phyloP scores from a whole-genome alignment of 2,888 invertebrate species.

The Ischnura elegans region DNA sequence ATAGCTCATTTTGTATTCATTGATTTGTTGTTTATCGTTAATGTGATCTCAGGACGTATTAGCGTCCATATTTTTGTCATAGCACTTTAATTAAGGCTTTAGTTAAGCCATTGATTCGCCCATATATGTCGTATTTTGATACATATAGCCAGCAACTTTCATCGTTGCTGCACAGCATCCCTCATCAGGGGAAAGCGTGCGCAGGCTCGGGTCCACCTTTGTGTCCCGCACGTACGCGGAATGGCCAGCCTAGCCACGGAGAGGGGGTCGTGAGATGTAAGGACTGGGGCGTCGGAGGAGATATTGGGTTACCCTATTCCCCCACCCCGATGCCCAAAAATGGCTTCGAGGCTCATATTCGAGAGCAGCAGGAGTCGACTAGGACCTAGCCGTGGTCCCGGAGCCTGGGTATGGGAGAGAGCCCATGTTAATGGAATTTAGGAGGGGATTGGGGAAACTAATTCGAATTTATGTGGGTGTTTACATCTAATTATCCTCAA shows the following conservation, averaged over 20 bases:
- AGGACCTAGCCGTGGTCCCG: slow-evolving; percentile 58
- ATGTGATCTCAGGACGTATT: not conserved
- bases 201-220: slow-evolving; percentile 64
- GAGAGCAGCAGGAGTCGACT: slow-evolving; percentile 79
- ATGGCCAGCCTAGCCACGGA: slow-evolving; percentile 59
- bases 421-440: slow-evolving; percentile 23
- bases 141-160: not conserved
- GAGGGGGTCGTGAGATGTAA: slow-evolving; percentile 25
- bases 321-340: slow-evolving; percentile 85
- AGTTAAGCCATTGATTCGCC: not conserved
- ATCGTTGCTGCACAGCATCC: slow-evolving; percentile 52
- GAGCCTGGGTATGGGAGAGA: slow-evolving; percentile 54
- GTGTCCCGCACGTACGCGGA: slow-evolving; percentile 47
- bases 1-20: no score
- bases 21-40: not conserved
- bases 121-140: not conserved
- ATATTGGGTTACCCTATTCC: slow-evolving; percentile 80
- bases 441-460: slow-evolving; percentile 34
- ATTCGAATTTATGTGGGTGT: not conserved
- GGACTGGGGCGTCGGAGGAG: slow-evolving; percentile 63
- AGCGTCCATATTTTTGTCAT: not conserved
- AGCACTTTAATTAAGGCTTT: not conserved
- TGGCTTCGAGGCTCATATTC: slow-evolving; percentile 79
- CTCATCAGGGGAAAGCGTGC: slow-evolving; percentile 48
- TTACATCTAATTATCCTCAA: not conserved